Evolutionary conservation across 1,140 invertebrate species (phyloP).

Genomic region (Leptinotarsa lineolata): DNA sequence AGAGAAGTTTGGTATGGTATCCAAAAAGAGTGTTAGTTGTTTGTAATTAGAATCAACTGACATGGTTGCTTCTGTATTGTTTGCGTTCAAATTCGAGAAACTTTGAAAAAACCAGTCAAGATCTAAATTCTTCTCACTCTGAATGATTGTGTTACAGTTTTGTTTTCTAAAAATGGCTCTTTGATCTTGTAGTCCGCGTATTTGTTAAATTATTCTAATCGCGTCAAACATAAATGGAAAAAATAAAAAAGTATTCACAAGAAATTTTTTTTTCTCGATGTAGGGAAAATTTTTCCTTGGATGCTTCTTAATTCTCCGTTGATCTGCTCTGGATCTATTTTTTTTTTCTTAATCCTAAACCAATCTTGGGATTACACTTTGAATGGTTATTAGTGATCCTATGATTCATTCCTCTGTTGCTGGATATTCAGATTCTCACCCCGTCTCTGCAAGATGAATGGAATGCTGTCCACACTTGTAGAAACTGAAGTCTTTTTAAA

Average conservation of each 20-base stretch:
- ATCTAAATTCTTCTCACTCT: neutral
- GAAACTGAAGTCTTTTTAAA: too few species aligned
- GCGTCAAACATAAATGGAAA: neutral
- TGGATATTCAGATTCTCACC: too few species aligned
- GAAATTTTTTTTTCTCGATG: too few species aligned
- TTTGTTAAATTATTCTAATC: neutral
- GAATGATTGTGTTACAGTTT: neutral
- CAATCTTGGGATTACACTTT: too few species aligned
- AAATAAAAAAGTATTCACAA: too few species aligned
- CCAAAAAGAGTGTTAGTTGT: constrained; percentile 13
- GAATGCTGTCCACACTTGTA: too few species aligned
- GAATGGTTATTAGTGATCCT: too few species aligned
- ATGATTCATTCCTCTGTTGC: too few species aligned
- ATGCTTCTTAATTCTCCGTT: too few species aligned
- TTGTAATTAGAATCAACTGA: neutral
- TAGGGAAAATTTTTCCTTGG: too few species aligned
- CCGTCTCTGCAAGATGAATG: too few species aligned
- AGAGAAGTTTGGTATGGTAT: constrained; percentile 6
- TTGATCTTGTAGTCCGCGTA: neutral
- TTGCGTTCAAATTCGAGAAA: neutral
- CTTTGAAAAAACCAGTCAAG: neutral
- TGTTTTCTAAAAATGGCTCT: constrained; percentile 1
- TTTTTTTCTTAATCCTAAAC: constrained; percentile 6
- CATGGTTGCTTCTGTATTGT: neutral
- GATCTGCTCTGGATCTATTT: too few species aligned